phyloP scores from a whole-genome alignment of 2,888 invertebrate genomes.

The Peribatodes rhomboidaria region DNA sequence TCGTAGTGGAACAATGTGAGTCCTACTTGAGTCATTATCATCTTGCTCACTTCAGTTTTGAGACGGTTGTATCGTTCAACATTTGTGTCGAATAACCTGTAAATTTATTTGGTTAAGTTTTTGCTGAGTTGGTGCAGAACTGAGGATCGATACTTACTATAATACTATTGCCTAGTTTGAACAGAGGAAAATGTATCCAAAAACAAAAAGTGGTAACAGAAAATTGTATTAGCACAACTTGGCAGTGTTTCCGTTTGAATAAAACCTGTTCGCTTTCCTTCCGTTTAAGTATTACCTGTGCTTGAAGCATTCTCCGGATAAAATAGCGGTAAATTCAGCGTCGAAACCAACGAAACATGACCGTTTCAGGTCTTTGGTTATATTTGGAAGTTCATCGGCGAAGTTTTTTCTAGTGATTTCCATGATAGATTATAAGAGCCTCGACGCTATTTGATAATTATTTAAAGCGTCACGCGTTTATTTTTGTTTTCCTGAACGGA shows the following conservation, averaged over 20 bases:
- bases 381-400: constrained; percentile 81
- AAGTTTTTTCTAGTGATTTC: constrained; percentile 89
- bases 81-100: constrained; percentile 76
- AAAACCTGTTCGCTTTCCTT: too few relatives aligned
- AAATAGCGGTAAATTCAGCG: constrained; percentile 90
- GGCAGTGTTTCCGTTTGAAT: too few relatives aligned
- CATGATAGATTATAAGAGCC: constrained; percentile 73
- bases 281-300: constrained; percentile 82
- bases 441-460: neutral
- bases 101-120: constrained; percentile 1
- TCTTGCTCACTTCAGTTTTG: constrained; percentile 74
- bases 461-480: neutral
- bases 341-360: constrained; percentile 90
- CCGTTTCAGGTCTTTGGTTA: constrained; percentile 84
- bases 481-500: too few relatives aligned
- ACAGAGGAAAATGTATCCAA: neutral
- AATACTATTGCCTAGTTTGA: neutral
- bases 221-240: too few relatives aligned
- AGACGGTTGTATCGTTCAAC: constrained; percentile 73
- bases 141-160: neutral
- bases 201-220: neutral
- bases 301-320: constrained; percentile 75
- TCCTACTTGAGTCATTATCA: constrained; percentile 90
- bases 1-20: constrained; percentile 88
- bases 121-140: neutral